phyloP scores from a whole-genome alignment of 2,888 invertebrate species.

The Sinelater perroti region DNA sequence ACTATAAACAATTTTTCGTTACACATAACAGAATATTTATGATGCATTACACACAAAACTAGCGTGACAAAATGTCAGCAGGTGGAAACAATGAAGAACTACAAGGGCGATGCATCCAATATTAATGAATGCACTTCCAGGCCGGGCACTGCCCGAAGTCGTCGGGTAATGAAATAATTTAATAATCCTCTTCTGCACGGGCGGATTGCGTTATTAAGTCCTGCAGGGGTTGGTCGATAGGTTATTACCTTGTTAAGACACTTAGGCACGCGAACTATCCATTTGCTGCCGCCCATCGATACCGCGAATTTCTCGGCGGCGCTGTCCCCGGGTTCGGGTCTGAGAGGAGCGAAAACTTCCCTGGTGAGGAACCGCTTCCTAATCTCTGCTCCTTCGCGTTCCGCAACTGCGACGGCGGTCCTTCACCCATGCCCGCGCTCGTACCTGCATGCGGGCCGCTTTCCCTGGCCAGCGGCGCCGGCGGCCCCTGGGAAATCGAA shows the following conservation, averaged over 20 bases:
- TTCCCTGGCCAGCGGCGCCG: not conserved
- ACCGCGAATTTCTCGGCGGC: constrained; percentile 1
- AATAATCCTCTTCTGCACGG: constrained; percentile 26
- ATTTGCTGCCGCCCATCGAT: constrained; percentile 21
- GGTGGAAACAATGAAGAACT: too few species aligned
- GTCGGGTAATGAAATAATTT: constrained; percentile 27
- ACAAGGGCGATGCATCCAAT: too few species aligned
- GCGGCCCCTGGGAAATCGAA: constrained; percentile 10
- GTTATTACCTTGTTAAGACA: constrained; percentile 27
- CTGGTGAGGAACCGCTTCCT: too few species aligned
- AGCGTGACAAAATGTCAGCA: too few species aligned
- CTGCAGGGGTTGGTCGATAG: constrained; percentile 28
- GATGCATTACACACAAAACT: too few species aligned
- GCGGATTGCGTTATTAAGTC: constrained; percentile 20
- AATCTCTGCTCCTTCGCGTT: too few species aligned
- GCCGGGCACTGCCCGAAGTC: too few species aligned
- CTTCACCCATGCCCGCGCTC: not conserved
- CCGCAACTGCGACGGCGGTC: too few species aligned
- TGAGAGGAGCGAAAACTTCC: not conserved
- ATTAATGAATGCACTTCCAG: too few species aligned
- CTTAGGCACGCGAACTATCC: constrained; percentile 28
- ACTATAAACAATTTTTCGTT: too few species aligned
- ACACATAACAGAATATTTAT: too few species aligned
- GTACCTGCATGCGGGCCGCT: not conserved
- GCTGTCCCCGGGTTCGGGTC: not conserved